Evolutionary conservation across 2,888 invertebrate genomes (phyloP).

Genomic region (Glaucopsyche alexis): DNA sequence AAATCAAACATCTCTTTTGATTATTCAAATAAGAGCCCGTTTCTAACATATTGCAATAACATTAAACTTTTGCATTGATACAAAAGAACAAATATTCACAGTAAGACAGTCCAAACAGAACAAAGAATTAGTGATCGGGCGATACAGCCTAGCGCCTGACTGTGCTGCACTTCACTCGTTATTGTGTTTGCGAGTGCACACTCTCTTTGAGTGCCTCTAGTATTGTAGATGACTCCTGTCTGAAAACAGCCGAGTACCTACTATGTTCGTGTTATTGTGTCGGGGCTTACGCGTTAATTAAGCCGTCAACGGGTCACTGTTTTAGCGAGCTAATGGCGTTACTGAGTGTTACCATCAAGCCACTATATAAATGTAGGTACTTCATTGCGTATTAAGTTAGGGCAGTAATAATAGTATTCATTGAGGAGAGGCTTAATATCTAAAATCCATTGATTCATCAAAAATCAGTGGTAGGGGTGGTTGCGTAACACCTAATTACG

Average conservation of each 20-base stretch:
- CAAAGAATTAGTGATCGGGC: constrained; percentile 16
- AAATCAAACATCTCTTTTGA: too few species aligned
- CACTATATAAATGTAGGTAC: too few species aligned
- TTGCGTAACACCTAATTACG: too few species aligned
- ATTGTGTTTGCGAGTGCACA: constrained; percentile 16
- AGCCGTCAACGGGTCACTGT: not conserved
- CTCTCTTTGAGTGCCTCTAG: constrained; percentile 8
- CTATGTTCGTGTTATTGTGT: not conserved
- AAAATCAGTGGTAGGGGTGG: too few species aligned
- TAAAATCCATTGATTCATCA: too few species aligned
- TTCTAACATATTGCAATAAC: too few species aligned
- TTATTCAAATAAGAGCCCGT: too few species aligned
- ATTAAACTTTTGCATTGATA: too few species aligned
- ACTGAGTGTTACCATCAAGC: too few species aligned
- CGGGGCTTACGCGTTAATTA: not conserved
- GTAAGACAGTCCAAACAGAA: not conserved
- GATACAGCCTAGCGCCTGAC: constrained; percentile 7
- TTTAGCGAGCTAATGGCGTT: not conserved
- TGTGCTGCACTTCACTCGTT: not conserved
- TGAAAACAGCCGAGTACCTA: not conserved
- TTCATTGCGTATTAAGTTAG: too few species aligned
- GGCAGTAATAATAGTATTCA: too few species aligned
- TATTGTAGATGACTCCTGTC: not conserved
- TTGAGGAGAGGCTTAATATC: too few species aligned
- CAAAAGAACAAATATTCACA: not conserved